These are phyloP conservation scores for Myiagra hebetior DNA, from an alignment of 2,113 vertebrate genomes.

Conservation along the genomic window DNA sequence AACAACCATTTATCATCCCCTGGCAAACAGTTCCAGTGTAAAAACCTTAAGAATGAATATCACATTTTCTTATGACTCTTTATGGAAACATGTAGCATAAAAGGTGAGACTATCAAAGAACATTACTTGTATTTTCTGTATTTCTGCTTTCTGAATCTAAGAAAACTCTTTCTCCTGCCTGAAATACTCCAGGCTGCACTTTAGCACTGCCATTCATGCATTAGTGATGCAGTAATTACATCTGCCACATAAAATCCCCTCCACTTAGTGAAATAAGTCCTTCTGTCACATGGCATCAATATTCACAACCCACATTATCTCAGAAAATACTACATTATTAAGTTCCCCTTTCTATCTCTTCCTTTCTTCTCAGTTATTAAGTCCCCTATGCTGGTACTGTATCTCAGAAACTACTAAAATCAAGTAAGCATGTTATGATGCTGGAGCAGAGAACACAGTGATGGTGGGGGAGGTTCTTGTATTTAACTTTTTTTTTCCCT, in stretches of 20 bases:
- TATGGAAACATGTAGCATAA: background rate
- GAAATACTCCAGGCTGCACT: background rate
- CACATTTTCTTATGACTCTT: background rate
- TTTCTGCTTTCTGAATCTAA: background rate
- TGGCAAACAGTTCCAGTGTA: background rate
- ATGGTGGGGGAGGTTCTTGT: background rate
- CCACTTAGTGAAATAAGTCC: background rate
- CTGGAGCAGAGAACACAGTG: background rate
- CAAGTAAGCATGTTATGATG: background rate
- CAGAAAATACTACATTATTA: background rate
- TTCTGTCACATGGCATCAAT: background rate
- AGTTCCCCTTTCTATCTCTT: background rate
- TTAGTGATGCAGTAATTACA: background rate
- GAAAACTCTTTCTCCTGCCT: background rate
- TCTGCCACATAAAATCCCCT: background rate
- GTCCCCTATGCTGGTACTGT: background rate
- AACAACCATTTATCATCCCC: background rate
- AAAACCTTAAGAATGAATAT: background rate
- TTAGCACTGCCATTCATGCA: background rate
- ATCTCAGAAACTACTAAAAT: background rate
- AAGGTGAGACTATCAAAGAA: background rate
- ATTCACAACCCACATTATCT: background rate
- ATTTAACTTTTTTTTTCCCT: fast-evolving
- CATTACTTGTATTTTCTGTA: background rate
- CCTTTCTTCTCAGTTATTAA: background rate